Evolutionary conservation across 2,888 invertebrate species (phyloP).

Genomic region (Taphrorychus bicolor): DNA sequence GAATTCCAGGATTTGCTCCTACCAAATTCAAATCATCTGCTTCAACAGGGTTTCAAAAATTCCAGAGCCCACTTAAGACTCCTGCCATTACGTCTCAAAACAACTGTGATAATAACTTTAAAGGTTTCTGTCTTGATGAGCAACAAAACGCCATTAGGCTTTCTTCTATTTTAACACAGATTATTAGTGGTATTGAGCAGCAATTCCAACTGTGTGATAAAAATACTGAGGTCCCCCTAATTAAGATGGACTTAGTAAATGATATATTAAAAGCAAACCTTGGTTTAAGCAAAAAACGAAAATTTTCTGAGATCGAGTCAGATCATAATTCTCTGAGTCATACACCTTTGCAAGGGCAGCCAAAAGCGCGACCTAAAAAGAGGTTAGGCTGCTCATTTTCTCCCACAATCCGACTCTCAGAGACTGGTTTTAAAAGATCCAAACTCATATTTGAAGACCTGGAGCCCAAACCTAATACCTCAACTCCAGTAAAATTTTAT

Average conservation of each 20-base stretch:
- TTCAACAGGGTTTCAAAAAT: not conserved
- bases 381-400: constrained; percentile 51
- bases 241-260: not conserved
- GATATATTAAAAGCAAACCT: not conserved
- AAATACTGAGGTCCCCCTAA: not conserved
- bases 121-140: constrained; percentile 20
- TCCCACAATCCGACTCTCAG: constrained; percentile 50
- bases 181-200: not conserved
- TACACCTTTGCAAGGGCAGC: not conserved
- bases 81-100: no score
- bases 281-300: no score
- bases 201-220: not conserved
- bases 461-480: constrained; percentile 15
- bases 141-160: constrained; percentile 13
- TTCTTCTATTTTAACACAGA: not conserved
- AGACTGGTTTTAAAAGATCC: constrained; percentile 50
- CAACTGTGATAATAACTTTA: constrained; percentile 1
- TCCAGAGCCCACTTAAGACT: no score
- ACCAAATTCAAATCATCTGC: not conserved
- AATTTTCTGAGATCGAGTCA: constrained; percentile 21
- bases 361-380: constrained; percentile 43
- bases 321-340: no score
- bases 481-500: constrained; percentile 26
- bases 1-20: not conserved
- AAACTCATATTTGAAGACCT: constrained; percentile 47